Conservation (phyloP, 2,113 vertebrate species). For the Brachirus orientalis region DNA sequence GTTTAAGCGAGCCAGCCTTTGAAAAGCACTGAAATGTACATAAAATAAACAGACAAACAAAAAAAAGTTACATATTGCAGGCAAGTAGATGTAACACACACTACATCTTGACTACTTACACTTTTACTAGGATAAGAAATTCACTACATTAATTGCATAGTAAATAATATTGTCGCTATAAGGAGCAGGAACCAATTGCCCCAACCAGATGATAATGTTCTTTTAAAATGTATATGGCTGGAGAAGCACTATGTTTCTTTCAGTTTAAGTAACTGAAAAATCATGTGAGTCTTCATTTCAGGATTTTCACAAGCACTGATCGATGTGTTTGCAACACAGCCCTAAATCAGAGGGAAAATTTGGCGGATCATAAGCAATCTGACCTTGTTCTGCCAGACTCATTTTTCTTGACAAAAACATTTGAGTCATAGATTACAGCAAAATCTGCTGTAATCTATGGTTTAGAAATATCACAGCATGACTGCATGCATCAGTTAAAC, state of each 20-base stretch:
- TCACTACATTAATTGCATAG: conserved; percentile 32
- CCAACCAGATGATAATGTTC: conserved; percentile 52
- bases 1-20: no score
- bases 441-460: neutral
- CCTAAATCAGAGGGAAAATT: neutral
- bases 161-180: conserved; percentile 49
- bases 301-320: conserved; percentile 30
- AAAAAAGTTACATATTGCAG: neutral
- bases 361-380: conserved; percentile 1
- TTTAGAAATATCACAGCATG: neutral
- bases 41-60: neutral
- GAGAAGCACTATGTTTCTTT: conserved; percentile 24
- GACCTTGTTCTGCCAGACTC: neutral
- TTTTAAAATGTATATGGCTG: conserved; percentile 28
- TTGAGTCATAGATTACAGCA: neutral
- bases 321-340: conserved; percentile 19
- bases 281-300: conserved; percentile 18
- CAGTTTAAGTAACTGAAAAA: conserved; percentile 49
- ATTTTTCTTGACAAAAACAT: neutral
- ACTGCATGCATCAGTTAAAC: conserved; percentile 3
- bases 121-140: conserved; percentile 23
- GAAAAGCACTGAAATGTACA: neutral
- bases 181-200: conserved; percentile 50
- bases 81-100: neutral
- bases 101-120: conserved; percentile 8